phyloP scores from a whole-genome alignment of 2,888 invertebrate species.

The Hipparchia sbordonii region DNA sequence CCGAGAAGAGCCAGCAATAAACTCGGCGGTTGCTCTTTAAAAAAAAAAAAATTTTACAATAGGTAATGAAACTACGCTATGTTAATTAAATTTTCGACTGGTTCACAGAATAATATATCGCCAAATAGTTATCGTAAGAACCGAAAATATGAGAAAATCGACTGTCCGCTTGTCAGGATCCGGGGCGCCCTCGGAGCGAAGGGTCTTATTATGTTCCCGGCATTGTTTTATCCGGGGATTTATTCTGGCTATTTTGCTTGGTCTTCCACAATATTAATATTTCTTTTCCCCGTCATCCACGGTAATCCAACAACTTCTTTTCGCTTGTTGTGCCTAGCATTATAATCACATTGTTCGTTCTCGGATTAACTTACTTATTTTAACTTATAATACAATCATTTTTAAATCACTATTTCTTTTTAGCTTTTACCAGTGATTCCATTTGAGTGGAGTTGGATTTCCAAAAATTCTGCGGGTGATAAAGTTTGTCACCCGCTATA shows the following conservation, averaged over 20 bases:
- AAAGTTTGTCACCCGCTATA: too few relatives aligned
- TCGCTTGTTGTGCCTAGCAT: background rate
- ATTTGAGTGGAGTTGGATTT: too few relatives aligned
- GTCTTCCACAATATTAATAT: background rate
- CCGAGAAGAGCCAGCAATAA: too few relatives aligned
- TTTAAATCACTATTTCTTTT: background rate
- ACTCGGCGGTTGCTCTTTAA: too few relatives aligned
- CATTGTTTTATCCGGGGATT: slow-evolving; percentile 16
- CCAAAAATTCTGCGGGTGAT: too few relatives aligned
- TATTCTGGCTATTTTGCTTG: slow-evolving; percentile 11
- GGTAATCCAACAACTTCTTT: background rate
- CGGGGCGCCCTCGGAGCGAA: slow-evolving; percentile 8
- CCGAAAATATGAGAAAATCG: slow-evolving; percentile 18
- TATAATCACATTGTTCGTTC: background rate
- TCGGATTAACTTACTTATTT: background rate
- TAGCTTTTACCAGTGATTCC: too few relatives aligned
- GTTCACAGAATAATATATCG: background rate
- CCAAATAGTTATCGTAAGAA: slow-evolving; percentile 6
- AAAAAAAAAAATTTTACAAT: too few relatives aligned
- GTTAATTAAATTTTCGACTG: background rate
- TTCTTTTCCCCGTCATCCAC: slow-evolving; percentile 3
- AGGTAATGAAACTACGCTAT: too few relatives aligned
- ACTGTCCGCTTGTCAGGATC: slow-evolving; percentile 16
- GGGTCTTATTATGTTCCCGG: slow-evolving; percentile 16
- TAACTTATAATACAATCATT: background rate